These are phyloP conservation scores for Sminthurides aquaticus DNA, from an alignment of 2,888 invertebrate genomes.

Conservation along the genomic window DNA sequence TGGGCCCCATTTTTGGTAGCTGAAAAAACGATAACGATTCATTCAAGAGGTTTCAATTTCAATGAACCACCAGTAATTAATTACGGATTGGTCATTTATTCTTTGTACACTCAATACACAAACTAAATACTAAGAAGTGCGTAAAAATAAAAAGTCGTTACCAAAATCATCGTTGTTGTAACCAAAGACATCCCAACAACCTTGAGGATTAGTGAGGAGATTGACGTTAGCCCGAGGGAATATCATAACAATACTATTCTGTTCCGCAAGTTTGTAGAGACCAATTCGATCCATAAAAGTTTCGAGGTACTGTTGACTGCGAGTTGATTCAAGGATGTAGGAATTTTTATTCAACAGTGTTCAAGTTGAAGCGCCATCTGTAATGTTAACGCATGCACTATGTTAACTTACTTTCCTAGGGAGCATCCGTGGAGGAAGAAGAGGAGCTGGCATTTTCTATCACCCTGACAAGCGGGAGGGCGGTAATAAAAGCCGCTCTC, in stretches of 20 bases:
- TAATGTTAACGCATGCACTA: too few species aligned
- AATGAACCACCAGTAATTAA: too few species aligned
- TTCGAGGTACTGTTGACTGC: slow-evolving; percentile 5
- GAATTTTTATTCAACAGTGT: too few species aligned
- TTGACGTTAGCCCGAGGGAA: slow-evolving; percentile 9
- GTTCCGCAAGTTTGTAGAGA: slow-evolving; percentile 2
- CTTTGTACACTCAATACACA: too few species aligned
- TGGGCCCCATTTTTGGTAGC: neutral
- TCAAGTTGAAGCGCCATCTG: too few species aligned
- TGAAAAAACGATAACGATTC: too few species aligned
- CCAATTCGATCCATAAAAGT: slow-evolving; percentile 5
- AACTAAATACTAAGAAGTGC: too few species aligned
- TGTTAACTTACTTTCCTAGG: slow-evolving; percentile 10
- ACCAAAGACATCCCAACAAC: slow-evolving; percentile 13
- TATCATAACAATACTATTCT: slow-evolving; percentile 7
- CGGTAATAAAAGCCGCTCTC: slow-evolving; percentile 7
- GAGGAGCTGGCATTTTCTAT: slow-evolving; percentile 2
- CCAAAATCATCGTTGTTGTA: slow-evolving; percentile 9
- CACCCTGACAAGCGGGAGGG: neutral
- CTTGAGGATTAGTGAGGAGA: neutral
- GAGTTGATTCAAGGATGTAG: too few species aligned
- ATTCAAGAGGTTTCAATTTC: too few species aligned
- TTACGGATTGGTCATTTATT: too few species aligned
- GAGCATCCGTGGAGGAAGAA: slow-evolving; percentile 14
- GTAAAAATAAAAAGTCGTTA: too few species aligned